Conservation (phyloP, 2,888 invertebrate species). For the Spilarctia lutea region DNA sequence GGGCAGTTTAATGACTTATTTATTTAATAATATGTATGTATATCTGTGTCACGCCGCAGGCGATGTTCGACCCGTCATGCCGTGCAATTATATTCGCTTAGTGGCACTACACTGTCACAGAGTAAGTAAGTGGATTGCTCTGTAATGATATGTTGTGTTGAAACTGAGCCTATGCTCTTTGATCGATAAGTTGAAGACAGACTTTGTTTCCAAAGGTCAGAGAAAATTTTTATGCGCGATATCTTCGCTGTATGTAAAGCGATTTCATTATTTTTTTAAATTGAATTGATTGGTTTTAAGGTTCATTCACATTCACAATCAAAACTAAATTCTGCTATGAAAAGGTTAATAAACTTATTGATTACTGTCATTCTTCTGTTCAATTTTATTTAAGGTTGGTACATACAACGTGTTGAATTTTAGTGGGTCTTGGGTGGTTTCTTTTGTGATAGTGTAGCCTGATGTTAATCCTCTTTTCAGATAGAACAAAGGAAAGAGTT, state of each 20-base stretch:
- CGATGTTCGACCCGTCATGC: not conserved
- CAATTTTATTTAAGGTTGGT: too few relatives aligned
- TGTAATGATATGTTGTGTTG: slow-evolving; percentile 2
- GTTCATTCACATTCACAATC: too few relatives aligned
- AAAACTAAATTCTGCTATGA: too few relatives aligned
- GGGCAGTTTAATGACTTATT: not conserved
- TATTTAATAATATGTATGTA: not conserved
- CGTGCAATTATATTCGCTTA: not conserved
- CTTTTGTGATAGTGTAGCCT: too few relatives aligned
- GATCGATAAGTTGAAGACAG: not conserved
- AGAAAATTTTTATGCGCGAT: not conserved
- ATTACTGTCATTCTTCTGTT: too few relatives aligned
- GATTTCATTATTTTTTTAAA: not conserved
- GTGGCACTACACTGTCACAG: not conserved
- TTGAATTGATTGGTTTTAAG: too few relatives aligned
- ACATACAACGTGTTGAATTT: too few relatives aligned
- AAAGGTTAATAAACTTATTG: too few relatives aligned
- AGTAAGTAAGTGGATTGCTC: not conserved
- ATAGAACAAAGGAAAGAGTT: too few relatives aligned
- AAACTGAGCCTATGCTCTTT: not conserved
- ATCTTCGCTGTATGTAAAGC: not conserved
- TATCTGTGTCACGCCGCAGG: slow-evolving; percentile 5
- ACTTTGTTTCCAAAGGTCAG: not conserved
- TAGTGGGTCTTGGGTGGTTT: too few relatives aligned
- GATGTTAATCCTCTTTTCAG: too few relatives aligned